Evolutionary conservation across 2,797 vertebrate species (phyloP), one percentile per base, ranked within the genome.

Genomic region (Enteromius anoplus): DNA sequence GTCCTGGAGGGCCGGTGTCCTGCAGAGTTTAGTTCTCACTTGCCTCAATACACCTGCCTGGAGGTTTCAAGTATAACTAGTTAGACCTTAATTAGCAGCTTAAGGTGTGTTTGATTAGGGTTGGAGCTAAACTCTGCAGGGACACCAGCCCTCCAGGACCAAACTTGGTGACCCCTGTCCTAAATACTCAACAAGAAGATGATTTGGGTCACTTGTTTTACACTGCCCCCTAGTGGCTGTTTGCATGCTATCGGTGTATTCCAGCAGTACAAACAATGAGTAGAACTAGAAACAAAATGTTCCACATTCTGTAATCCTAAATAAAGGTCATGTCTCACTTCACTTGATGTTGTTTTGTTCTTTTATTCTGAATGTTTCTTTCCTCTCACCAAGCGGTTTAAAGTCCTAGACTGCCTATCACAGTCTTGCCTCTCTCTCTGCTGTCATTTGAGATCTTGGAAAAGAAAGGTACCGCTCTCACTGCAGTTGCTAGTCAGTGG

Each of bases 381-480:
- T 85, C 88, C 15, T 60, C 87, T 66, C 26, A 89, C 87, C 84
- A 90, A 94, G 94, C 94, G 84, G 90, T 94, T 91, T 93, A 95
- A 91, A 89, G 83, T 96, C 81, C 89, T 94, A 92, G 91, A 93
- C 90, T 93, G 90, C 89, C 82, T 96, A 89, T 93, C 93, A 91
- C 93, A 94, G 84, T 95, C 93, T 92, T 97, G 94, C 89, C 82
- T 96, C 91, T 95, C 92, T 86, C 89, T 93, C 91, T 97, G 94
- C 95, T 95, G 95, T 95, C 94, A 93, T 93, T 94, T 95, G 91
- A 93, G 93, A 90, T 88, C 93, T 81, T 92, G 94, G 95, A 96
- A 88, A 68, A 92, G 93, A 86, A 95, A 96, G 95, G 96, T 97
- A 95, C 79, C 26, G 60, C 87, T 87, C 84, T 75, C 88, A 86